Percentiles rank a stretch among this genome's conserved stretches.
These are phyloP conservation scores for Megaceryle alcyon DNA, from an alignment of 2,797 vertebrate species.

Conservation along the genomic window DNA sequence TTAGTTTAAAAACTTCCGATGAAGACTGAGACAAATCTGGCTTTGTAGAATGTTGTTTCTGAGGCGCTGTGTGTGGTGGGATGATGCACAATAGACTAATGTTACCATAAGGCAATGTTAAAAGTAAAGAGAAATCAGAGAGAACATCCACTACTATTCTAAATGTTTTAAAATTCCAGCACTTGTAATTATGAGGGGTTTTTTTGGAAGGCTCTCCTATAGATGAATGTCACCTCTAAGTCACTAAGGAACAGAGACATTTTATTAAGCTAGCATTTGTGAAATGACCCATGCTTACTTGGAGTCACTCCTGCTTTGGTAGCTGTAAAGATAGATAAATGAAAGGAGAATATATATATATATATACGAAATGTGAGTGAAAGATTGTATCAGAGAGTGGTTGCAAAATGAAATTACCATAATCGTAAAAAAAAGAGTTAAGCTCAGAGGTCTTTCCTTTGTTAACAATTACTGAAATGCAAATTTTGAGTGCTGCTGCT, in stretches of 20 bases:
- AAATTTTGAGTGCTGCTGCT: not conserved
- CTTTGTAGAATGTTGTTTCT: conserved; percentile 32
- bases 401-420: not conserved
- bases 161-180: not conserved
- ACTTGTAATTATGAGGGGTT: not conserved
- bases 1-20: conserved; percentile 47
- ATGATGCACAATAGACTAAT: not conserved
- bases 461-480: not conserved
- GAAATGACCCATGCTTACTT: not conserved
- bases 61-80: conserved; percentile 10
- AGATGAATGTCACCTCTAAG: not conserved
- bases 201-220: not conserved
- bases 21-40: conserved; percentile 35
- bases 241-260: not conserved
- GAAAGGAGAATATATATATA: not conserved
- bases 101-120: not conserved
- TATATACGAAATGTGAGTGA: not conserved
- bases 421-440: not conserved
- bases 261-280: not conserved
- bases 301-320: not conserved
- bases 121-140: not conserved
- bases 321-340: not conserved
- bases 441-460: not conserved
- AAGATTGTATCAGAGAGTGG: not conserved
- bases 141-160: not conserved